Evolutionary conservation across 1,140 invertebrate genomes (phyloP), one percentile per base, ranked within the genome.

Genomic region (Drosophila murphyi): DNA sequence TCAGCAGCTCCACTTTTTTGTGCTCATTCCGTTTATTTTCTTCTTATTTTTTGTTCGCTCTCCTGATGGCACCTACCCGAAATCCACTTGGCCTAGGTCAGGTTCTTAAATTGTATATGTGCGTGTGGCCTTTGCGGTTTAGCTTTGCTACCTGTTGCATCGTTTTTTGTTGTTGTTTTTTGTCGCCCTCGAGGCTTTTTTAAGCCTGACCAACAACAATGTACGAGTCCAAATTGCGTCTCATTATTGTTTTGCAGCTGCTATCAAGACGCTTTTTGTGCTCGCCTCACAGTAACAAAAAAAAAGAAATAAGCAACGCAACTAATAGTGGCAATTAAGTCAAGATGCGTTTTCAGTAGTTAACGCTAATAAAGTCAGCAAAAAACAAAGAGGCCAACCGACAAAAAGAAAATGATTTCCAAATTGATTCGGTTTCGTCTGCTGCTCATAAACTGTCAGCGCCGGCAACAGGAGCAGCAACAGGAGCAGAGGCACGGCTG

Each of bases 1-100:
- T 74, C 34, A 6, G 57, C 52, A 63, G 73, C 76, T 71, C 68
- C 63, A 71, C 71, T 65, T 64, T 71, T 4, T 61, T 67, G 39
- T 74, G 51, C 29, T 43, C 43, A 6, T 41, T 56, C 29, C 28
- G 55, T 35, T 34, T 64, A 37, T 59, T 47, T 41, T 10, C n/a
- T 60, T 20, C 57, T 47, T 6, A 37, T 35, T 48, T 47, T 45
- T 39, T 32, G 20, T 32, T 56, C 56, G 52, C 39, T 10, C 37
- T 43, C 32, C 7, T 47, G 43, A 32, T 47, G 75, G 83, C 79
- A 68, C 80, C 80, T 91, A 91, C 89, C 81, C 78, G 76, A 86
- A 91, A 89, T 62, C 76, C 67, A 60, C 69, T 88, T 91, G 89
- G 70, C 78, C 76, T 88, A 91, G 89, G 89, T 91, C 89, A 91